Base-by-base conservation (phyloP, 2,797 vertebrate genomes). In the Loris lydekkerianus region DNA sequence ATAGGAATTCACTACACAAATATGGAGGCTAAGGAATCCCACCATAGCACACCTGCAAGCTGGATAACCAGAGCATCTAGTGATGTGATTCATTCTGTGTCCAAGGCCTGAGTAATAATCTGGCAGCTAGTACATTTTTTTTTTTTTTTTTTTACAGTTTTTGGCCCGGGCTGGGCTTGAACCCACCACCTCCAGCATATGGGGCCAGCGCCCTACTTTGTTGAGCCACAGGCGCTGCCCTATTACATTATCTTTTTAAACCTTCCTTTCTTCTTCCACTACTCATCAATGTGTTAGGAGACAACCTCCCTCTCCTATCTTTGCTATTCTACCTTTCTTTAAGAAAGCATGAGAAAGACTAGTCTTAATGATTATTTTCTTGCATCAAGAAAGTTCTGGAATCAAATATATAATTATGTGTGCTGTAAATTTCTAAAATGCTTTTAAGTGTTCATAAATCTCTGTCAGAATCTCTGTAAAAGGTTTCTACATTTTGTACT, bases 361-460 rank as follows among this genome's bases (percentile, higher is more conserved):
- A 88, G n/a, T 37, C 29, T 75, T 78, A 72, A 56, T 76, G 34
- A 46, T 86, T 95, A 61, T 91, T 95, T 72, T 10, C 46, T n/a
- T 31, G 1, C 43, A 43, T 70, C 31, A 60, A 94, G 72, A 85
- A 89, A 70, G 60, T 63, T 86, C 81, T 89, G 25, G 84, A 92
- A 93, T 86, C 81, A 80, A 76, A 81, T 89, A 78, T 60, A 43
- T 92, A 86, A 81, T 96, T 94, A 89, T 37, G 43, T 46, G 21
- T 83, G 10, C 18, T 65, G 2, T 40, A 75, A 43, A 65, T 76
- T 95, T 84, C 86, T 85, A 78, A 92, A 93, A 69, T 83, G 78
- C n/a, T 65, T 95, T 84, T 83, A 94, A 83, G 91, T 78, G 46
- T 85, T 90, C 80, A 76, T 34, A 92, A 78, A 88, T 60, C 93